Evolutionary conservation across 2,113 vertebrate genomes (phyloP), one percentile per base, ranked within the genome.

Genomic region (Pteruthius melanotis): DNA sequence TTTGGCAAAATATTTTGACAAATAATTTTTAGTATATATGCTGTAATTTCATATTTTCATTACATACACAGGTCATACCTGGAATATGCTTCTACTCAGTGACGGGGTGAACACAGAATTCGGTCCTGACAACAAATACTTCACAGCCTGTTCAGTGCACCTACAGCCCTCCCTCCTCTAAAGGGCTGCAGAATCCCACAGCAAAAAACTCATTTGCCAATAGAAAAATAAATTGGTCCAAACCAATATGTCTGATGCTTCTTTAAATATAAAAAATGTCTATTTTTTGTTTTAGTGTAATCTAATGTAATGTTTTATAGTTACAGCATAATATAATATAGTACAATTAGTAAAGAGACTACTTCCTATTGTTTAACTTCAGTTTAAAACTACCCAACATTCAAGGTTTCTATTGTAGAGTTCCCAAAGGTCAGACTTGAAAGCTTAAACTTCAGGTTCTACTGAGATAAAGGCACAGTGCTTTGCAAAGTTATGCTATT

Each of bases 401-500:
- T 56, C 77, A 84, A 77, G 44, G 18, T 80, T 96, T 94, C 80
- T 97, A 4, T 57, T 87, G 95, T 69, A 85, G 63, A 83, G 74
- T 63, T 97, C 83, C 75, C 13, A 5, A 89, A 97, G 97, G 96
- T 97, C 97, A 97, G 92, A 97, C 97, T 97, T 97, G 95, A 98
- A 98, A 98, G 97, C 97, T 96, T 94, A 94, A 96, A 89, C 93
- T 96, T 93, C 93, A 98, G 94, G 96, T 97, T 97, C 78, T 85
- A 35, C 87, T 50, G 90, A 97, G 92, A 96, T 96, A 91, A 96
- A 96, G 97, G 79, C 91, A 83, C 93, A 70, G 39, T 87, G 94
- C 96, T 95, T 94, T 95, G 96, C 80, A 96, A 97, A 98, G 97
- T 97, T 95, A 95, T 97, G 97, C 95, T 96, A 98, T 98, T 98